A percentile compares a stretch with the other conserved stretches of the same genome.
Conservation (phyloP, 2,113 vertebrate genomes). For the Otocyon megalotis region DNA sequence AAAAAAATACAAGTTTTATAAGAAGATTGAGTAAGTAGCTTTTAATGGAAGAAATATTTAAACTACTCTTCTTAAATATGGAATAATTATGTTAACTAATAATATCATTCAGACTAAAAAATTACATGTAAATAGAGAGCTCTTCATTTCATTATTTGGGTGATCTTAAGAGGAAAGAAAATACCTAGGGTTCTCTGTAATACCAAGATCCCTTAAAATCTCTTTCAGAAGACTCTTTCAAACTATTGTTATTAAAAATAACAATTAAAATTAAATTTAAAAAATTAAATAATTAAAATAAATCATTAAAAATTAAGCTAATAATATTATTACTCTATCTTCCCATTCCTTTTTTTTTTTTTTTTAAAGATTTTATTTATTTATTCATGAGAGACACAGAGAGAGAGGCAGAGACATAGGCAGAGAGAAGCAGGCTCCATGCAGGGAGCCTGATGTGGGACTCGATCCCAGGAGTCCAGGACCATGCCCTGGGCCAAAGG, state of each 20-base stretch:
- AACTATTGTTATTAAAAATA: background rate
- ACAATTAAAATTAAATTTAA: no score
- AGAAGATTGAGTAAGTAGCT: slow-evolving; percentile 32
- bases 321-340: background rate
- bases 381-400: no score
- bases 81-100: slow-evolving; percentile 35
- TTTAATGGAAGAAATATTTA: slow-evolving; percentile 23
- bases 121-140: background rate
- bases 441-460: no score
- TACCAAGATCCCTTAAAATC: background rate
- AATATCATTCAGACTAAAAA: background rate
- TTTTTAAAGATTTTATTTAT: no score
- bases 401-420: no score
- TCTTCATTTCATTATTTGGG: slow-evolving; percentile 24
- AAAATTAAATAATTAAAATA: background rate
- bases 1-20: slow-evolving; percentile 8
- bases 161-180: slow-evolving; percentile 11
- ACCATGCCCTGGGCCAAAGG: no score
- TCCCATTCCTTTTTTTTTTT: background rate
- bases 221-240: slow-evolving; percentile 16
- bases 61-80: slow-evolving; percentile 32
- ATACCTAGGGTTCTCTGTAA: background rate
- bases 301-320: background rate
- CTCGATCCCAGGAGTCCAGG: no score
- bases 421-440: no score